phyloP scores from a whole-genome alignment of 2,888 invertebrate species.

The Elysia crispata region DNA sequence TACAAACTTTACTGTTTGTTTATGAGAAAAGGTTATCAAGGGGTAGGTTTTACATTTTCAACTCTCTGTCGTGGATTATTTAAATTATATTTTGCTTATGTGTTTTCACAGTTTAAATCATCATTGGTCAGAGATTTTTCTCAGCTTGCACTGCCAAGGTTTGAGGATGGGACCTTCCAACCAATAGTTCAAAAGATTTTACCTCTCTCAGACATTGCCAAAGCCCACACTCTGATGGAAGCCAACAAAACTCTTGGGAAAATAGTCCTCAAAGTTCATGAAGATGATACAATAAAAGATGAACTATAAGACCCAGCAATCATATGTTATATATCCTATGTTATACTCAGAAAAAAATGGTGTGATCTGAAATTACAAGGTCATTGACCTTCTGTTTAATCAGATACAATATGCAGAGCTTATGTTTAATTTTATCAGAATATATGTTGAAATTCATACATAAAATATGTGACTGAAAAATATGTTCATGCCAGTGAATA shows the following conservation, averaged over 20 bases:
- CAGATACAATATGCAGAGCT: no score
- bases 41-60: background rate
- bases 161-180: constrained; percentile 66
- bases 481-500: no score
- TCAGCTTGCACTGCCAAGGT: constrained; percentile 62
- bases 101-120: constrained; percentile 73
- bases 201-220: constrained; percentile 66
- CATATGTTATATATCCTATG: no score
- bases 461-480: no score
- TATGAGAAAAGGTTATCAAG: background rate
- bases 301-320: constrained; percentile 49
- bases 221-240: constrained; percentile 75
- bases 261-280: constrained; percentile 68
- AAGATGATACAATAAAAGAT: constrained; percentile 51
- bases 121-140: constrained; percentile 69
- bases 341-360: no score
- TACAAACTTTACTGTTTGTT: background rate
- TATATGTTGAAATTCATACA: no score
- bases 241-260: constrained; percentile 75
- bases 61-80: background rate
- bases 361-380: no score
- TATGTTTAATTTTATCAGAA: no score
- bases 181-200: constrained; percentile 70
- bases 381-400: no score
- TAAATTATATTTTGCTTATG: constrained; percentile 2